Base-by-base conservation (phyloP, 64 coral and sea anemone species). In the Porites lutea region DNA sequence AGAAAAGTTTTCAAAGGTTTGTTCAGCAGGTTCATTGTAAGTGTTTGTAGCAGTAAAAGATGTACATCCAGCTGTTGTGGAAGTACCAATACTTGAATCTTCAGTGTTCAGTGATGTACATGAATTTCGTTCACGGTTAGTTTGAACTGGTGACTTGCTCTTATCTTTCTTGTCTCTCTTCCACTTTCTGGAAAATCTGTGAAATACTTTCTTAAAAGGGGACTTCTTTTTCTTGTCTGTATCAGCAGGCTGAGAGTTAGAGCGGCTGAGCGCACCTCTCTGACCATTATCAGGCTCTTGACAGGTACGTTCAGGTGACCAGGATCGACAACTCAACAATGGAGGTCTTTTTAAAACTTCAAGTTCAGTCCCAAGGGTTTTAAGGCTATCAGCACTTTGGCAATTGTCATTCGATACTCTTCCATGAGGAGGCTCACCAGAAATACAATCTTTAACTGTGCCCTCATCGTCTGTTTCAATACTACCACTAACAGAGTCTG, bases 151-250 rank as follows among this genome's bases (percentile, higher is more conserved):
- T 50, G 81, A 69, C 48, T 68, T 37, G 27, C 27, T 37, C 27
- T 37, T 37, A 37, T 37, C 27, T 37, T 37, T 63, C 59, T 82
- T 82, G 8, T 48, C 14, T 49, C 49, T 13, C 63, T 84, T 84
- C 4, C 13, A 4, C 57, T 62, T 81, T n/a, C 15, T 46, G 48
- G 69, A 68, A 48, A 84, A n/a, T 6, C 15, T 23, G 19, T 4
- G 19, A 69, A 84, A 11, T 19, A n/a, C 69, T 52, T 84, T 84
- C 81, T 43, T 20, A 52, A 84, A 23, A 49, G 27, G 27, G 27
- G 81, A 84, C n/a, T 84, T 84, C 63, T 64, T 84, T 67, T 76
- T 76, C 13, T 12, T 52, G 4, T 76, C 73, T 18, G 47, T 23
- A 48, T 23, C 8, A 4, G 46, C 46, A 22, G 81, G 63, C 52